Percentiles rank a stretch among this genome's conserved stretches.
Conservation (phyloP, 1,140 invertebrate species). For the Ostrea denselamellosa region DNA sequence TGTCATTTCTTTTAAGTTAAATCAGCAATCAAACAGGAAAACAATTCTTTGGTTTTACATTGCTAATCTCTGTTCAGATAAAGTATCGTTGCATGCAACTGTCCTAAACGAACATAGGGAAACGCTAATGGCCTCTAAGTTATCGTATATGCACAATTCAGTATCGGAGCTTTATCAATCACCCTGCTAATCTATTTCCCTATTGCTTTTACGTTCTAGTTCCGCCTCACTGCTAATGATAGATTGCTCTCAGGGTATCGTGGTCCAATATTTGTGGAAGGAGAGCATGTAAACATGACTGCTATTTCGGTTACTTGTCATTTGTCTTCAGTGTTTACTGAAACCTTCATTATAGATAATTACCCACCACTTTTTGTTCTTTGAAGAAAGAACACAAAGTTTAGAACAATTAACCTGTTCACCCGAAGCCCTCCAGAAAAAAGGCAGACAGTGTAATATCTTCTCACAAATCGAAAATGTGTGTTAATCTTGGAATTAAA, state of each 20-base stretch:
- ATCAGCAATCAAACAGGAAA: too few relatives aligned
- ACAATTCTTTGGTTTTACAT: neutral
- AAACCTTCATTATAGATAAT: slow-evolving; percentile 8
- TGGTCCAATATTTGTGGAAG: slow-evolving; percentile 8
- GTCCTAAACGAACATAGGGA: neutral
- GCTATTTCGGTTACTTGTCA: slow-evolving; percentile 29
- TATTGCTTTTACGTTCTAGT: neutral
- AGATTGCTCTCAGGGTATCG: neutral
- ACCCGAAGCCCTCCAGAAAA: neutral
- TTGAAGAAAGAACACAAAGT: neutral
- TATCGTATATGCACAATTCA: slow-evolving; percentile 11
- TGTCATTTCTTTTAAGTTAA: too few relatives aligned
- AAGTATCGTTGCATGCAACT: neutral
- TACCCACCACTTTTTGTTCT: neutral
- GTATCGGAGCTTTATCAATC: slow-evolving; percentile 9
- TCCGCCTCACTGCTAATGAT: neutral
- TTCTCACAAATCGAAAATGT: neutral
- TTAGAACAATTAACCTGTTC: neutral
- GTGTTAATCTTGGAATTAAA: too few relatives aligned
- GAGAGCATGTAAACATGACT: slow-evolving; percentile 21
- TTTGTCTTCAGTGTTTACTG: slow-evolving; percentile 28
- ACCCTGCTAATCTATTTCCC: slow-evolving; percentile 2
- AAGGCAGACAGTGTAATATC: neutral
- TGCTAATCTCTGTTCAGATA: neutral
- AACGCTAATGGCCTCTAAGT: slow-evolving; percentile 9